Evolutionary conservation across 2,113 vertebrate genomes (phyloP), one percentile per base, ranked within the genome.

Genomic region (Brevimyrus niger): DNA sequence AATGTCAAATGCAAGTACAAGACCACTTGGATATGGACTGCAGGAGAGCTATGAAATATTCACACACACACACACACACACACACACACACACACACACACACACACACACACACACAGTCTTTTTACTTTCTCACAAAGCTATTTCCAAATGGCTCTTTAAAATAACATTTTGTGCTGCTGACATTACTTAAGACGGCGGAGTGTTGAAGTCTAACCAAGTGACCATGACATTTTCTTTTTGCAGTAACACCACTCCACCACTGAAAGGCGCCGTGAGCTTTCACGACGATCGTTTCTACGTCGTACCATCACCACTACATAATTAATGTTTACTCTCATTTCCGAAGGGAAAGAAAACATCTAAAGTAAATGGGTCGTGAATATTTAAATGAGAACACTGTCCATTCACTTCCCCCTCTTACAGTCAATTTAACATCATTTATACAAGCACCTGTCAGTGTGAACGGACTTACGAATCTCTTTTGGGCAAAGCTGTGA

Each of bases 211-310:
- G 3, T 84, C 44, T 44, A 55, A 53, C 86, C 27, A 15, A 23
- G 48, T 87, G 27, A 58, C 65, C 44, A 9, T 44, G 23, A 2
- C 23, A 48, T 15, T 48, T 86, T 50, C 7, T 86, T 23, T 15
- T 0, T 82, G 73, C 88, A 89, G 85, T 89, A 87, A 7, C 89
- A 23, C 19, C 27, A 23, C 15, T 53, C 47, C 3, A 47, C 84
- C 84, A 87, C 84, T 13, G 35, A 61, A 89, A 73, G 89, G 89
- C 48, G 58, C 58, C 86, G 9, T 51, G 84, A 73, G 84, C 84
- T 76, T 51, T 73, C 44, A 0, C 17, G 15, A 17, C 2, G 31
- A 44, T 19, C 3, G 27, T 89, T 84, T 84, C 50, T 27, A 42
- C 35, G 11, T 61, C 53, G 21, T 61, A 19, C 53, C 19, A 61